Percentiles rank a stretch among this genome's conserved stretches.
phyloP scores from a whole-genome alignment of 1,140 invertebrate species.

The Apocrypta bakeri region DNA sequence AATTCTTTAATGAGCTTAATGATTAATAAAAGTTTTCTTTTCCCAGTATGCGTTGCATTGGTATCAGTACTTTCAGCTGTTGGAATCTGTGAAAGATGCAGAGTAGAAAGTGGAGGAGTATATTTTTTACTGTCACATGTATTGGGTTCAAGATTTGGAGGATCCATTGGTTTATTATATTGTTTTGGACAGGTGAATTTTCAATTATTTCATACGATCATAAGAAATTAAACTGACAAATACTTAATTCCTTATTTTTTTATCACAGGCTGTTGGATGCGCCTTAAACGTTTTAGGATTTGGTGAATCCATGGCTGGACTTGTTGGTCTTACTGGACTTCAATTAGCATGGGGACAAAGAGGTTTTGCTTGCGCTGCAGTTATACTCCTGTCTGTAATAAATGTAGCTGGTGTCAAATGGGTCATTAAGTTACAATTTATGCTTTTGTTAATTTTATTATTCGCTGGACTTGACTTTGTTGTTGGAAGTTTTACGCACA shows the following conservation, averaged over 20 bases:
- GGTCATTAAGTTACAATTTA: constrained; percentile 94
- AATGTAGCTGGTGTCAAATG: constrained; percentile 95
- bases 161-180: constrained; percentile 93
- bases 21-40: constrained; percentile 51
- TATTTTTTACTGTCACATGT: constrained; percentile 97
- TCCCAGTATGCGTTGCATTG: constrained; percentile 86
- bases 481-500: constrained; percentile 88
- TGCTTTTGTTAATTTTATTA: constrained; percentile 87
- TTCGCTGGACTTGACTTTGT: constrained; percentile 91
- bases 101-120: constrained; percentile 95
- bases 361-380: constrained; percentile 87
- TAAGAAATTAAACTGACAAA: background rate
- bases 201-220: background rate
- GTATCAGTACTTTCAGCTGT: constrained; percentile 95
- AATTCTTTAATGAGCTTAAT: constrained; percentile 13
- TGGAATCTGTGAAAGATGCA: constrained; percentile 95
- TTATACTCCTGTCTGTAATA: constrained; percentile 88
- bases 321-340: constrained; percentile 85
- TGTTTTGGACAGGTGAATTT: constrained; percentile 92
- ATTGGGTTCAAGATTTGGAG: constrained; percentile 92
- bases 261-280: constrained; percentile 91
- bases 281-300: constrained; percentile 95
- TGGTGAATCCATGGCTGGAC: constrained; percentile 93
- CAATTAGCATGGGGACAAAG: constrained; percentile 85
- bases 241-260: constrained; percentile 30